phyloP scores from a whole-genome alignment of 2,113 vertebrate species.

The Eolophus roseicapilla region DNA sequence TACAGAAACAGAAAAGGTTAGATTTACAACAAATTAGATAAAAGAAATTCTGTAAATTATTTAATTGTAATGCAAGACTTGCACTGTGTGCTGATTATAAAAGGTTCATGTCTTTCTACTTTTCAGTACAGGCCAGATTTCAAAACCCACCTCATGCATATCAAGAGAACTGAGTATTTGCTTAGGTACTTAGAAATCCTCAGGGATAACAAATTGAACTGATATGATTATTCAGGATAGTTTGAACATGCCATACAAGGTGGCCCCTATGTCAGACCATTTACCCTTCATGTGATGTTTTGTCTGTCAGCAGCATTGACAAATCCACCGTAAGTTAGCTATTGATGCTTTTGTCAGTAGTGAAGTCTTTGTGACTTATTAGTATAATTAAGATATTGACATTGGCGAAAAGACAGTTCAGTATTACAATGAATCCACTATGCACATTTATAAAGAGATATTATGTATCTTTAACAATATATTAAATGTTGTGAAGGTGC shows the following conservation, averaged over 20 bases:
- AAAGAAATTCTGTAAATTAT: not conserved
- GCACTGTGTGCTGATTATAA: not conserved
- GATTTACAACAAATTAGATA: not conserved
- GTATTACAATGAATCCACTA: not conserved
- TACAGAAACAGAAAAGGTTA: conserved; percentile 9
- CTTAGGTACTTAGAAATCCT: not conserved
- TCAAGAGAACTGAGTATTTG: not conserved
- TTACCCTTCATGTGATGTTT: not conserved
- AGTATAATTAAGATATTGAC: not conserved
- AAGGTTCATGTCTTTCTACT: not conserved
- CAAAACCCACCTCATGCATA: not conserved
- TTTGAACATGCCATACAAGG: not conserved
- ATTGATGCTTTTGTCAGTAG: conserved; percentile 9
- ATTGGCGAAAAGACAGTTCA: not conserved
- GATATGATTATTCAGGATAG: not conserved
- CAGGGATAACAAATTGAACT: not conserved
- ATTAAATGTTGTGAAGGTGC: not conserved
- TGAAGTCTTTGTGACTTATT: not conserved
- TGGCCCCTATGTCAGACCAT: not conserved
- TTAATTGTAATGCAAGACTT: not conserved
- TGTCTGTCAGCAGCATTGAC: not conserved
- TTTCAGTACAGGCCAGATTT: not conserved
- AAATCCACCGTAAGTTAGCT: not conserved
- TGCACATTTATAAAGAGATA: not conserved
- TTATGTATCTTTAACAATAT: not conserved